Evolutionary conservation across 2,113 vertebrate genomes (phyloP).

Genomic region (Datnioides undecimradiatus): DNA sequence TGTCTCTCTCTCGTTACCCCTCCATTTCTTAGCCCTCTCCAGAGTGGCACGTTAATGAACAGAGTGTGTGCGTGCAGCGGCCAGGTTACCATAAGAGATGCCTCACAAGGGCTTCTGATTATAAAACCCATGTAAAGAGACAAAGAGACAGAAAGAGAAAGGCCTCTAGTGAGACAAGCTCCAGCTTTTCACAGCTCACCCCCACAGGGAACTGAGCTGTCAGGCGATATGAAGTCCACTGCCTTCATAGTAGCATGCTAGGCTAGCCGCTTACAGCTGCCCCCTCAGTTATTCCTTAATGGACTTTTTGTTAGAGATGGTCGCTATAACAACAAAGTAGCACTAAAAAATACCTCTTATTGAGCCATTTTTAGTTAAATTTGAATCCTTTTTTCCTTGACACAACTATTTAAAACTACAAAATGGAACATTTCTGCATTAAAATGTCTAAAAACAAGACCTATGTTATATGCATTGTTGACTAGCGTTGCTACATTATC

Average conservation of each 20-base stretch:
- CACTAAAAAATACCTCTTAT: background rate
- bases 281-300: conserved; percentile 34
- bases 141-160: conserved; percentile 53
- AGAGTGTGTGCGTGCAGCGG: conserved; percentile 60
- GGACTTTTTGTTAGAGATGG: conserved; percentile 22
- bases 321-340: conserved; percentile 28
- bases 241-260: conserved; percentile 46
- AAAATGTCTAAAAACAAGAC: too few relatives aligned
- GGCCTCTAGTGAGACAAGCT: conserved; percentile 59
- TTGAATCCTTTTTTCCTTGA: background rate
- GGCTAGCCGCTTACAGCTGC: conserved; percentile 56
- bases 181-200: conserved; percentile 61
- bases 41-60: conserved; percentile 77
- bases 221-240: conserved; percentile 51
- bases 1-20: conserved; percentile 57
- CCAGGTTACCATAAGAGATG: conserved; percentile 79
- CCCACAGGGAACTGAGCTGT: conserved; percentile 55
- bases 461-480: too few relatives aligned
- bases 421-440: too few relatives aligned
- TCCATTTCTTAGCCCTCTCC: conserved; percentile 60
- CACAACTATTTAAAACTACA: too few relatives aligned
- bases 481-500: too few relatives aligned
- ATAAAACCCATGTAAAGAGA: conserved; percentile 66
- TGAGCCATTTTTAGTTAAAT: background rate
- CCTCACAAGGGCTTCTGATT: conserved; percentile 76